Percentiles rank a stretch among this genome's conserved stretches.
These are phyloP conservation scores for Andrena praecox DNA, from an alignment of 2,888 invertebrate genomes.

Conservation along the genomic window DNA sequence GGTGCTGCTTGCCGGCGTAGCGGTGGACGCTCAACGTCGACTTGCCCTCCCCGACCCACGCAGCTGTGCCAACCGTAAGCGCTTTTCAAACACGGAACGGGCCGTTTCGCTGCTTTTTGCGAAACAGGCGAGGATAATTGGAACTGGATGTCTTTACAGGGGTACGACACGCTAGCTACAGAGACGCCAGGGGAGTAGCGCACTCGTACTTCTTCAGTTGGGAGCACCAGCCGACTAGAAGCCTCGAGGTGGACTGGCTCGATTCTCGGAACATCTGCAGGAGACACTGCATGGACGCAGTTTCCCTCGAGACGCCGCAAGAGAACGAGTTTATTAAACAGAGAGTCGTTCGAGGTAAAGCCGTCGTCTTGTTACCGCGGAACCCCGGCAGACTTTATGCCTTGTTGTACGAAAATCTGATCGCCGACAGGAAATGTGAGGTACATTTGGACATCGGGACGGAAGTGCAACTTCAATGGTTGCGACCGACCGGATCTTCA, in stretches of 20 bases:
- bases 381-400: not conserved
- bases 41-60: constrained; percentile 95
- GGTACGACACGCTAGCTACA: constrained; percentile 94
- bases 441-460: constrained; percentile 96
- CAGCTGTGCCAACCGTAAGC: constrained; percentile 95
- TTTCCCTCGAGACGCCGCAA: constrained; percentile 95
- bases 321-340: constrained; percentile 96
- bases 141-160: constrained; percentile 86
- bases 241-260: constrained; percentile 95
- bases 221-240: constrained; percentile 94
- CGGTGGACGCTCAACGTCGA: constrained; percentile 92
- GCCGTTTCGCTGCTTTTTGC: not conserved
- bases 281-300: constrained; percentile 97
- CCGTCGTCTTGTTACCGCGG: not conserved
- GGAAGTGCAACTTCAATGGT: constrained; percentile 96
- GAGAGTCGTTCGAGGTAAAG: constrained; percentile 87
- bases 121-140: not conserved
- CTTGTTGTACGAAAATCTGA: not conserved
- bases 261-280: constrained; percentile 96
- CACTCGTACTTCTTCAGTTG: constrained; percentile 98
- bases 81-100: constrained; percentile 31
- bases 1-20: constrained; percentile 87
- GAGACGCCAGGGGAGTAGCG: constrained; percentile 94
- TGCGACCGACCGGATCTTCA: constrained; percentile 94
- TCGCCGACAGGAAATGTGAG: constrained; percentile 84